Evolutionary conservation across 2,888 invertebrate genomes (phyloP), one percentile per base, ranked within the genome.

Genomic region (Melinaea marsaeus): DNA sequence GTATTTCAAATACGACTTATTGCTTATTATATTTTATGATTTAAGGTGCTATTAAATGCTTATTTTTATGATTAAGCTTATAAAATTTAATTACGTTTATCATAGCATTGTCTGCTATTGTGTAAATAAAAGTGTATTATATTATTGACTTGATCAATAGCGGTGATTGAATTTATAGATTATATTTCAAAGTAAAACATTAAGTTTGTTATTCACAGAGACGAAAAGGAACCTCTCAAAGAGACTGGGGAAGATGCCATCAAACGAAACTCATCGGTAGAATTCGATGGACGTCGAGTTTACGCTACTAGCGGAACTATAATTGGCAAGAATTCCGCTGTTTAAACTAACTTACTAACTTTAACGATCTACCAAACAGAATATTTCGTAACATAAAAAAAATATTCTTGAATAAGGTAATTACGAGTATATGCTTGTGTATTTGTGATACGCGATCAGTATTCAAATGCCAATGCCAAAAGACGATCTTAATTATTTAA

Each of bases 321-420:
- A 74, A 95, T 96, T 77, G 96, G 96, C 73, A 96, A 97, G 90
- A 96, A 97, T 83, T 97, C 97, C n/a, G 96, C 96, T 61, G 97
- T 97, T 74, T 95, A 92, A 85, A 72, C 55, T 60, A 60, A 55
- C 22, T 51, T 56, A 46, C 37, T 11, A 46, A 63, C 51, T 64
- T 42, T 58, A 34, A 35, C 60, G 51, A 57, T 61, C 46, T 58
- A 58, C 55, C 55, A 58, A 61, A 48, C n/a, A 34, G 55, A 33
- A 33, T 55, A 55, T 37, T 55, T 61, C 54, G 46, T 37, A 58
- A 42, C 42, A 58, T 47, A n/a, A 45, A 61, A 61, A 55, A 61
- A 54, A 56, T 60, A 45, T 54, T 45, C 51, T 0, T 32, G 7
- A 51, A 51, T 51, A 32, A 22, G 42, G 42, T 54, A 57, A 60